Conservation (phyloP, 2,113 vertebrate species). For the Halichoeres trimaculatus region DNA sequence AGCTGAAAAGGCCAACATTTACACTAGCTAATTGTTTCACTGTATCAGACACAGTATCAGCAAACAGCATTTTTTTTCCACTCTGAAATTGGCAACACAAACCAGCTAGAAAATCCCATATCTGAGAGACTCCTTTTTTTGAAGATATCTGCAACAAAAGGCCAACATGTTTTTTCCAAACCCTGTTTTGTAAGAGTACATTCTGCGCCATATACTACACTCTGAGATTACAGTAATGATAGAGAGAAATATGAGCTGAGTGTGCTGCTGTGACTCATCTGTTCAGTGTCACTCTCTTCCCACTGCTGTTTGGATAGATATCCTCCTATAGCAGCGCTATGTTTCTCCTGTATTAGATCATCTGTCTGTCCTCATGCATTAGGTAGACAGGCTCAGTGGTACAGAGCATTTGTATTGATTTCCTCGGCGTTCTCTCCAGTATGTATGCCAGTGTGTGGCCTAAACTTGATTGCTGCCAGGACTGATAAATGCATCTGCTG, state of each 20-base stretch:
- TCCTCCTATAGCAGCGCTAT: constrained; percentile 35
- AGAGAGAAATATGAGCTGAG: constrained; percentile 52
- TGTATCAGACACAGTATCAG: no score
- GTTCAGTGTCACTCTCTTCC: constrained; percentile 40
- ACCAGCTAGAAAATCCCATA: background rate
- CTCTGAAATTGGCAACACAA: background rate
- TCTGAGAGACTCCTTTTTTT: background rate
- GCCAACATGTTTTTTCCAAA: background rate
- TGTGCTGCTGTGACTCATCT: constrained; percentile 65
- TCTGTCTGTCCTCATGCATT: constrained; percentile 38
- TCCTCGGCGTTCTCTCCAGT: constrained; percentile 27
- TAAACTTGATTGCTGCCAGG: constrained; percentile 51
- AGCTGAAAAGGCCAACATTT: background rate
- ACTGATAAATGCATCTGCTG: constrained; percentile 55
- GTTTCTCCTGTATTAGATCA: constrained; percentile 50
- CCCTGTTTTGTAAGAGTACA: constrained; percentile 6
- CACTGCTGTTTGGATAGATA: constrained; percentile 25
- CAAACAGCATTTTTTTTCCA: no score
- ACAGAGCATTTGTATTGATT: constrained; percentile 44
- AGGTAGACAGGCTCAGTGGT: constrained; percentile 31
- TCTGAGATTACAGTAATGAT: constrained; percentile 50
- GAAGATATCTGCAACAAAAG: background rate
- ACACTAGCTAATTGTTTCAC: background rate
- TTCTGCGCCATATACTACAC: constrained; percentile 16
- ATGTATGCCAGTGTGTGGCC: constrained; percentile 43